Percentiles rank a stretch among this genome's conserved stretches.
phyloP scores from a whole-genome alignment of 2,797 vertebrate species.

The Pantherophis alleghaniensis region DNA sequence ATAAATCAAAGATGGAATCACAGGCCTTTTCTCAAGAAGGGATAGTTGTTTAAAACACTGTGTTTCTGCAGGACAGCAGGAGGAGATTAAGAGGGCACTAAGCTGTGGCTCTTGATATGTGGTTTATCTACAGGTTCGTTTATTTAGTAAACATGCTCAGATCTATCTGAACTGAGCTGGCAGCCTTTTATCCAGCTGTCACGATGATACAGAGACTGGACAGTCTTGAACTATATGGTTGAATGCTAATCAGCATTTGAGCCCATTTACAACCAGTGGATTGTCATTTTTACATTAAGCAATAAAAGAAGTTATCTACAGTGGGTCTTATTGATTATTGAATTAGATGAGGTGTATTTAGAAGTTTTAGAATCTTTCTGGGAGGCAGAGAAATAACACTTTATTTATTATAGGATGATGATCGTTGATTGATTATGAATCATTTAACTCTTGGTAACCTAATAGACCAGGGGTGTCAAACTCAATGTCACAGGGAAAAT shows the following conservation, averaged over 20 bases:
- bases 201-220: neutral
- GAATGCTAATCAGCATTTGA: neutral
- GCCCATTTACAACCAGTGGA: neutral
- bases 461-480: too few relatives aligned
- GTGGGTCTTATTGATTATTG: neutral
- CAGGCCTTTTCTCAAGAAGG: neutral
- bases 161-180: neutral
- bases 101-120: neutral
- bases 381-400: neutral
- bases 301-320: neutral
- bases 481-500: neutral
- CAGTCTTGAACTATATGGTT: too few relatives aligned
- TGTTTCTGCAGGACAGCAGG: neutral
- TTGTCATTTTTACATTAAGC: neutral
- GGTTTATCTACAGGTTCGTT: neutral
- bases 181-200: neutral
- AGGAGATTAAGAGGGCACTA: neutral
- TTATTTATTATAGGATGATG: neutral
- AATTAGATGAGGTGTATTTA: neutral
- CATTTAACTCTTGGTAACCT: neutral
- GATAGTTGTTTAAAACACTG: neutral
- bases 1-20: neutral
- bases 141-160: neutral
- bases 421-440: neutral
- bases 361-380: neutral